A percentile compares a stretch with the other conserved stretches of the same genome.
Conservation (phyloP, 2,888 invertebrate genomes). For the Microplitis manilae region DNA sequence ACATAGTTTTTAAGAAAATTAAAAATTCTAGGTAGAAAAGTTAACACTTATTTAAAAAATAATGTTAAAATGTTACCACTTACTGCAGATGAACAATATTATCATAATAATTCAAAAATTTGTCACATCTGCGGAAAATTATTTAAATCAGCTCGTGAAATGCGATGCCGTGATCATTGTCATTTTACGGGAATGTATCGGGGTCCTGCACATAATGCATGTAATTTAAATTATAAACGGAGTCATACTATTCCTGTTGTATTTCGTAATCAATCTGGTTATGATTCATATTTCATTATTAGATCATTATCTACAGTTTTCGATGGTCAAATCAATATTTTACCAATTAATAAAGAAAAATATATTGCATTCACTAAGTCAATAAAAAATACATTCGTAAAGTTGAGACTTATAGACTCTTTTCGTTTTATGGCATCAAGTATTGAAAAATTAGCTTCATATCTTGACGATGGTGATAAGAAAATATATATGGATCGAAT, state of each 20-base stretch:
- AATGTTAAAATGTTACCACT: too few species aligned
- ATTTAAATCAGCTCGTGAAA: too few species aligned
- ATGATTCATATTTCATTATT: constrained; percentile 56
- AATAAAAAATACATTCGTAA: neutral
- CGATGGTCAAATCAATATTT: constrained; percentile 36
- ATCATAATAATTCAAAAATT: too few species aligned
- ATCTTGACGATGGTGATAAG: neutral
- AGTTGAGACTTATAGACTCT: neutral
- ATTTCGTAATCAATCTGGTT: constrained; percentile 58
- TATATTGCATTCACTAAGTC: neutral
- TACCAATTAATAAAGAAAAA: neutral
- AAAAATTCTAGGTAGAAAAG: too few species aligned
- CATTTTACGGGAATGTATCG: constrained; percentile 1
- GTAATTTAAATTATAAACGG: constrained; percentile 33
- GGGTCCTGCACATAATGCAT: neutral
- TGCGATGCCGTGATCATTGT: neutral
- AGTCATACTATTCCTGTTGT: constrained; percentile 50
- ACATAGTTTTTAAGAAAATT: too few species aligned
- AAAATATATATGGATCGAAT: too few species aligned
- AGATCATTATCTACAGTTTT: constrained; percentile 47
- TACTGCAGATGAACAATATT: too few species aligned
- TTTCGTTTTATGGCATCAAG: neutral
- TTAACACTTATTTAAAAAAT: too few species aligned
- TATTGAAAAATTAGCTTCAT: constrained; percentile 14
- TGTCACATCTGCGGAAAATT: too few species aligned